phyloP scores from a whole-genome alignment of 2,113 vertebrate genomes.

The Salvelinus alpinus region DNA sequence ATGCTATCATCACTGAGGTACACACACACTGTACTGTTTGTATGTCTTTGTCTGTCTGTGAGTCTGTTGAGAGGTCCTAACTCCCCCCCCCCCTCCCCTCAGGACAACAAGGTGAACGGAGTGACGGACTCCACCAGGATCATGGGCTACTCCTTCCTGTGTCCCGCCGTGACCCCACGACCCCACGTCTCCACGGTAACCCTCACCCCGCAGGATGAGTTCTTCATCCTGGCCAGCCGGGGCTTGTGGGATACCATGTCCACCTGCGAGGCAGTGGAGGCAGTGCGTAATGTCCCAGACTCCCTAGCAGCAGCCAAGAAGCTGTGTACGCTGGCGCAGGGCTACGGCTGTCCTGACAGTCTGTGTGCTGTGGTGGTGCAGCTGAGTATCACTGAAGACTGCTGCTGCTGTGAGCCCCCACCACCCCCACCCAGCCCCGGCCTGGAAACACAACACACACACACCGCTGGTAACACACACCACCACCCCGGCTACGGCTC shows the following conservation, averaged over 20 bases:
- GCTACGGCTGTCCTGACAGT: constrained; percentile 92
- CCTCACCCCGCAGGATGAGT: constrained; percentile 91
- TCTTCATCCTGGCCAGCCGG: constrained; percentile 93
- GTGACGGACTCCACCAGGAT: constrained; percentile 93
- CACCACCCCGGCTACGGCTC: constrained; percentile 70
- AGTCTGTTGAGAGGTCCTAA: background rate
- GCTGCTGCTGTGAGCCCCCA: constrained; percentile 77
- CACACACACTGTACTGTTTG: too few species aligned
- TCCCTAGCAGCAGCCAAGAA: constrained; percentile 91
- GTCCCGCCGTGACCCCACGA: constrained; percentile 88
- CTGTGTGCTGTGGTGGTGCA: constrained; percentile 91
- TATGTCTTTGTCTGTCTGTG: background rate
- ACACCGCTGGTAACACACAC: constrained; percentile 55
- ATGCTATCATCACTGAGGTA: constrained; percentile 97
- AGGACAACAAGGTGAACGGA: constrained; percentile 98
- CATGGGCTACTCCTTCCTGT: constrained; percentile 95
- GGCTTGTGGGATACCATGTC: constrained; percentile 91
- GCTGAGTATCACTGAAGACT: constrained; percentile 91
- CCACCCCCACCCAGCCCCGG: constrained; percentile 79
- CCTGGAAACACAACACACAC: constrained; percentile 53
- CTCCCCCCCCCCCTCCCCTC: constrained; percentile 15
- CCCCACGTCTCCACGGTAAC: constrained; percentile 89
- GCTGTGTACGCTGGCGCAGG: constrained; percentile 92
- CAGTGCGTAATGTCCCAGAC: constrained; percentile 87
- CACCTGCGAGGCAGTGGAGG: constrained; percentile 84